phyloP scores from a whole-genome alignment of 1,140 invertebrate genomes.

The Venustaconcha ellipsiformis region DNA sequence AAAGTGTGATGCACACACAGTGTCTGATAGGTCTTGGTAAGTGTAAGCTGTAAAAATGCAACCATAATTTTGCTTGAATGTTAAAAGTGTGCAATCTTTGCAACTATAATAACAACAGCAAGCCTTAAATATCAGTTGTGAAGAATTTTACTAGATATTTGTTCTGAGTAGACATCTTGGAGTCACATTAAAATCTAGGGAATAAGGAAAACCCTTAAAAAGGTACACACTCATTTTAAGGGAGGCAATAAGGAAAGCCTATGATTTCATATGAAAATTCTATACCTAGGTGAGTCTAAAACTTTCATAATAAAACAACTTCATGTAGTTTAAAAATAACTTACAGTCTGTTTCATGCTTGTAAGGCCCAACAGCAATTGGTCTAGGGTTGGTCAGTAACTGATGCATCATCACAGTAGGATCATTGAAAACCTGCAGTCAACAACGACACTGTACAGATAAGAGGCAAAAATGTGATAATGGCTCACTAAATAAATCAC shows the following conservation, averaged over 20 bases:
- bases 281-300: background rate
- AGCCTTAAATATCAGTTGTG: no score
- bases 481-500: background rate
- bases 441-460: slow-evolving; percentile 3
- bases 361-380: slow-evolving; percentile 80
- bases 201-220: no score
- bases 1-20: no score
- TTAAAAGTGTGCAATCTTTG: no score
- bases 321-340: slow-evolving; percentile 42
- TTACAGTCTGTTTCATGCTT: slow-evolving; percentile 94
- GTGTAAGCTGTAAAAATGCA: no score
- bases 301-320: background rate
- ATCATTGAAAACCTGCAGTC: slow-evolving; percentile 84
- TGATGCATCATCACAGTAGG: slow-evolving; percentile 94
- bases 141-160: no score
- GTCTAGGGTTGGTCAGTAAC: slow-evolving; percentile 82
- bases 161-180: no score
- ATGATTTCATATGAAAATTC: background rate
- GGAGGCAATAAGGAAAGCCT: background rate
- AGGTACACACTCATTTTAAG: no score
- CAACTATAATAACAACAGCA: no score
- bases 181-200: no score
- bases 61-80: no score
- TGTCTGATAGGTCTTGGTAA: no score
- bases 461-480: background rate